A percentile compares a stretch with the other conserved stretches of the same genome.
phyloP scores from a whole-genome alignment of 2,113 vertebrate species.

The Eulemur macaco region DNA sequence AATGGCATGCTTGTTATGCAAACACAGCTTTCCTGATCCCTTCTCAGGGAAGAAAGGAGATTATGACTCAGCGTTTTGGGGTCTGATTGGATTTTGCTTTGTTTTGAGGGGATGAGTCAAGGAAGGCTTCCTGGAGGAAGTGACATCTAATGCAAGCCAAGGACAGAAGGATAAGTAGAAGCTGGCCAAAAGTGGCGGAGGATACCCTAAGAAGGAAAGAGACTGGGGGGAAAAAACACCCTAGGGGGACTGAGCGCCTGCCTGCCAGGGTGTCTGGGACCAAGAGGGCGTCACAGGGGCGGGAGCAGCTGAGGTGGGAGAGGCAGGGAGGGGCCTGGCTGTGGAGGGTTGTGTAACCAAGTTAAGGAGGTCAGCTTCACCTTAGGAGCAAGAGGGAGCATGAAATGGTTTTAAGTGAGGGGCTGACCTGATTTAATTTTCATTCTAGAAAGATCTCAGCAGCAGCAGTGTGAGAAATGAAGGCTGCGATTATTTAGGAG shows the following conservation, averaged over 20 bases:
- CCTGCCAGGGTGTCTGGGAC: neutral
- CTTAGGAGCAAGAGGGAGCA: too few relatives aligned
- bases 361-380: neutral
- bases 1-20: neutral
- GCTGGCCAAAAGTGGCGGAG: too few relatives aligned
- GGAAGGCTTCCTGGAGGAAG: neutral
- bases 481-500: neutral
- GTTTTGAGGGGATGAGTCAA: neutral
- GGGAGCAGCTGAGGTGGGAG: neutral
- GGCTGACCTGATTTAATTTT: neutral
- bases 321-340: neutral
- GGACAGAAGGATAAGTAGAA: neutral
- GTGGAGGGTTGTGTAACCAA: accelerated
- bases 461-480: neutral
- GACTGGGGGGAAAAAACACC: too few relatives aligned
- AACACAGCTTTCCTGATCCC: neutral
- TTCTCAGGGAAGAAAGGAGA: neutral
- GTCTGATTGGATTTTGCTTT: neutral
- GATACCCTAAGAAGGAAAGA: neutral
- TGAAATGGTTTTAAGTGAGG: neutral
- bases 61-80: neutral
- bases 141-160: neutral
- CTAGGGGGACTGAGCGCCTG: too few relatives aligned
- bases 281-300: neutral
- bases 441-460: neutral